These are phyloP conservation scores for Psittacula cyanocephala DNA, from an alignment of 2,113 vertebrate species.

Conservation along the genomic window DNA sequence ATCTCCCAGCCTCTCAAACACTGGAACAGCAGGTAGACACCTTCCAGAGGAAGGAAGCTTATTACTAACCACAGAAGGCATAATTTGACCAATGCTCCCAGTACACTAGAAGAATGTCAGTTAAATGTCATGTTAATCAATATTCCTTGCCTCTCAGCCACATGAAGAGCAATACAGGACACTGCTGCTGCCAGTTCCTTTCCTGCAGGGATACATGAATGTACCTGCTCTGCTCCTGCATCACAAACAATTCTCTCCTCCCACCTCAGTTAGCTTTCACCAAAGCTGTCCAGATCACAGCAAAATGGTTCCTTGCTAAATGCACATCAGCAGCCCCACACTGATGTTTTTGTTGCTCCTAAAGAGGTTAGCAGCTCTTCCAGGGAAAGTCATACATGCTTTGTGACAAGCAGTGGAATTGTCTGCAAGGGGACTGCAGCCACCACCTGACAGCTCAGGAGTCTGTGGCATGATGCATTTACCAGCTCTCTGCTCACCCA, in stretches of 20 bases:
- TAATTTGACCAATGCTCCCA: neutral
- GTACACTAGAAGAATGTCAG: neutral
- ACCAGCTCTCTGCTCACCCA: neutral
- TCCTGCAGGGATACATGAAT: neutral
- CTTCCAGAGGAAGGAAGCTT: neutral
- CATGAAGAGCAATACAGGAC: neutral
- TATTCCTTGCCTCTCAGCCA: neutral
- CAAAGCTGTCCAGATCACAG: neutral
- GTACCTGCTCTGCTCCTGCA: fast-evolving
- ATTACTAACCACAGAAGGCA: neutral
- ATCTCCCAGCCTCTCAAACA: neutral
- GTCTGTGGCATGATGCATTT: neutral
- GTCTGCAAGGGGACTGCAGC: neutral
- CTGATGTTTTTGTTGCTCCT: neutral
- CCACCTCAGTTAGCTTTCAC: neutral
- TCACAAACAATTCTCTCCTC: neutral
- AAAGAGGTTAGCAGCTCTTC: neutral
- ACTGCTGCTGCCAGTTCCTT: neutral
- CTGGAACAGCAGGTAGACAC: neutral
- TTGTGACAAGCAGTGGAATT: neutral
- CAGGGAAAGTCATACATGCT: neutral
- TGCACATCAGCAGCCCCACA: fast-evolving
- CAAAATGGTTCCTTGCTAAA: neutral
- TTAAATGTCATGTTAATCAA: neutral
- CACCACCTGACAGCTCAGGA: fast-evolving